phyloP scores from a whole-genome alignment of 1,140 invertebrate species.

The Contarinia nasturtii region DNA sequence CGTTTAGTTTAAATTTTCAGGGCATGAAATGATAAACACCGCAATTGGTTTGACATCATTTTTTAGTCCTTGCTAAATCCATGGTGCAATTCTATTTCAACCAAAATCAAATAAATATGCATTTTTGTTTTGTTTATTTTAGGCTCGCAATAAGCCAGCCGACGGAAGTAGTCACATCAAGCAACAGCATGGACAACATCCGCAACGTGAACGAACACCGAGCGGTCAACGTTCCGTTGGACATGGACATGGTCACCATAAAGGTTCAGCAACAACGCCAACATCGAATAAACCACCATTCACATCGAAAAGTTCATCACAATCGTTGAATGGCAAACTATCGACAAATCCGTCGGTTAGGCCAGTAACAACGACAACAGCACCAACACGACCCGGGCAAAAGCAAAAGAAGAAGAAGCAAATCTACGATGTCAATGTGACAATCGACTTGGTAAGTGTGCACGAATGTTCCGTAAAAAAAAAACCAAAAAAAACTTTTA shows the following conservation, averaged over 20 bases:
- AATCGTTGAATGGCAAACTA: slow-evolving; percentile 1
- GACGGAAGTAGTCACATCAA: slow-evolving; percentile 49
- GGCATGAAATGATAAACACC: no score
- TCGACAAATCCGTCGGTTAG: slow-evolving; percentile 9
- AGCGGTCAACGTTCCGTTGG: slow-evolving; percentile 34
- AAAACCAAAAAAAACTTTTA: no score
- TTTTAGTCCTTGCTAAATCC: not conserved
- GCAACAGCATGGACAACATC: slow-evolving; percentile 32
- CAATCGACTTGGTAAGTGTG: slow-evolving; percentile 59
- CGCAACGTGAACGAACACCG: slow-evolving; percentile 26
- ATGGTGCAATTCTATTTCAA: not conserved
- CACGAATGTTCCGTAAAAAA: no score
- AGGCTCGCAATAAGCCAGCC: slow-evolving; percentile 65
- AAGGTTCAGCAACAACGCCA: slow-evolving; percentile 37
- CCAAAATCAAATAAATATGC: not conserved
- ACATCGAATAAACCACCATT: slow-evolving; percentile 33
- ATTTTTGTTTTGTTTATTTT: slow-evolving; percentile 10
- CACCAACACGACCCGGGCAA: slow-evolving; percentile 40
- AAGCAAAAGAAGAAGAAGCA: slow-evolving; percentile 64
- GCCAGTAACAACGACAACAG: slow-evolving; percentile 29
- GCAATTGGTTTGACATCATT: no score
- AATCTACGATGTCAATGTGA: slow-evolving; percentile 62
- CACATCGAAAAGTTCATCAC: slow-evolving; percentile 12
- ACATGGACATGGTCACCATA: slow-evolving; percentile 23
- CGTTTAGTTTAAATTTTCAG: no score